Evolutionary conservation across 2,888 invertebrate species (phyloP).

Genomic region (Lutraria lutraria): DNA sequence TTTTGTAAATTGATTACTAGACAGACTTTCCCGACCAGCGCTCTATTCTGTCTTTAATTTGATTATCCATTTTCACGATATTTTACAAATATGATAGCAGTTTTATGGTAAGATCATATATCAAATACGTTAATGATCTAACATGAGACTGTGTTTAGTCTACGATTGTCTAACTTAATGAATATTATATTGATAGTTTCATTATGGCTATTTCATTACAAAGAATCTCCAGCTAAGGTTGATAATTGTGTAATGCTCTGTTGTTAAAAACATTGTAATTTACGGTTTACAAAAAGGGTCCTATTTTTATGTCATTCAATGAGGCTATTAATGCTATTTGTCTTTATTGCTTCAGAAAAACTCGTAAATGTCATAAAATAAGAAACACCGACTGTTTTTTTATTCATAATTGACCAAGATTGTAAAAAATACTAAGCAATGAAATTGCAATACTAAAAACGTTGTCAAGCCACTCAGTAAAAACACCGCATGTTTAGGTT

Average conservation of each 20-base stretch:
- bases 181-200: background rate
- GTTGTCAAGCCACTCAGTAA: background rate
- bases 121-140: background rate
- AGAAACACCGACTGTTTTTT: background rate
- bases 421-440: background rate
- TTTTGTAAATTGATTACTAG: too few species aligned
- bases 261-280: too few species aligned
- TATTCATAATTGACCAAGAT: background rate
- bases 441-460: background rate
- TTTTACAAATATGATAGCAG: too few species aligned
- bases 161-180: background rate
- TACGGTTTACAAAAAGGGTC: background rate
- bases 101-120: background rate
- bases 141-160: background rate
- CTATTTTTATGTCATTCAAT: background rate
- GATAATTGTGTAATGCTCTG: too few species aligned
- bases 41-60: too few species aligned
- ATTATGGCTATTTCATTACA: background rate
- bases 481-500: background rate
- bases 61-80: too few species aligned
- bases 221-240: background rate
- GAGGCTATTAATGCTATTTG: background rate
- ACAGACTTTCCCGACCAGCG: too few species aligned
- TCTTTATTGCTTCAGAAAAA: background rate
- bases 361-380: conserved; percentile 12